A percentile compares a stretch with the other conserved stretches of the same genome.
Conservation (phyloP, 64 coral and sea anemone genomes). For the Actinia tenebrosa region DNA sequence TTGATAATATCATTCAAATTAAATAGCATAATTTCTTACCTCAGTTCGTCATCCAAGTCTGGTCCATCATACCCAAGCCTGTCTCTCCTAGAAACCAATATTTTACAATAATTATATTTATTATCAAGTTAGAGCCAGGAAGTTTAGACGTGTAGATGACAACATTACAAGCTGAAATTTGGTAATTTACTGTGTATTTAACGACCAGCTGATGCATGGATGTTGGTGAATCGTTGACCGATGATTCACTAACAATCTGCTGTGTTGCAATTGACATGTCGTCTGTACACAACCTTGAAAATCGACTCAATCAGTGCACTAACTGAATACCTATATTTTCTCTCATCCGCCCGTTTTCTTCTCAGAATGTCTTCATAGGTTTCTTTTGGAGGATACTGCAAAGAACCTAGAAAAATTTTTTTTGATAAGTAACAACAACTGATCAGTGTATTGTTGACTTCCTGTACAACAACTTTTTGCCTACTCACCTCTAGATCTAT, state of each 20-base stretch:
- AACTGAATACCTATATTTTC: conserved; percentile 62
- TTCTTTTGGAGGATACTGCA: conserved; percentile 25
- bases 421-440: background rate
- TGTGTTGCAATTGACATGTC: no score
- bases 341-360: conserved; percentile 72
- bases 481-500: no score
- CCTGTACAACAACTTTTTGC: background rate
- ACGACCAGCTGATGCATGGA: no score
- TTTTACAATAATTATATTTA: background rate
- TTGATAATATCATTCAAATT: background rate
- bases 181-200: no score
- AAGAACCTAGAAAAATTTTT: background rate
- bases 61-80: conserved; percentile 15
- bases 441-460: no score
- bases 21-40: background rate
- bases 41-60: conserved; percentile 22
- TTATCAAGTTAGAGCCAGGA: background rate
- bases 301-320: no score
- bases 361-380: conserved; percentile 80
- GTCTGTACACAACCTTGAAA: no score
- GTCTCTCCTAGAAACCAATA: background rate
- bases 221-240: no score
- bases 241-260: no score
- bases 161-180: no score
- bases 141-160: no score